Evolutionary conservation across 1,140 invertebrate species (phyloP).

Genomic region (Penaeus indicus): DNA sequence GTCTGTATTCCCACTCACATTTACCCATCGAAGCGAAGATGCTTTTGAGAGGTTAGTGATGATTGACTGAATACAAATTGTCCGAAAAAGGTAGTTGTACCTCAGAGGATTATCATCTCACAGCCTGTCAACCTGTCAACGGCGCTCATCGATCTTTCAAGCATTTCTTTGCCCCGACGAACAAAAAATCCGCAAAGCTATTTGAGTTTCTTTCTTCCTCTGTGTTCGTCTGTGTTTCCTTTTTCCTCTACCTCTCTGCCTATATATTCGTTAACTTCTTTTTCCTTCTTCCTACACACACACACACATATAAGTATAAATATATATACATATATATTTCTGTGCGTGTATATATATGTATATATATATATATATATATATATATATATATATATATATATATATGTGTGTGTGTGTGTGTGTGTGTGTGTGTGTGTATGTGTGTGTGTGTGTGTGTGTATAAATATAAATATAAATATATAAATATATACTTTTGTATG

Average conservation of each 20-base stretch:
- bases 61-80: too few species aligned
- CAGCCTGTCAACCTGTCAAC: too few species aligned
- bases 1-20: neutral
- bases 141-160: too few species aligned
- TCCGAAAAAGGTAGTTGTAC: too few species aligned
- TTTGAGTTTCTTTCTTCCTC: neutral
- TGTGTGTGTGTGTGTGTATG: neutral
- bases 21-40: too few species aligned
- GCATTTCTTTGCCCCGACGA: neutral
- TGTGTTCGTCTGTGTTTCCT: neutral
- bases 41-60: too few species aligned
- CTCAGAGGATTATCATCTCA: too few species aligned
- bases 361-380: neutral
- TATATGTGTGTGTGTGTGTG: too few species aligned
- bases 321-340: neutral
- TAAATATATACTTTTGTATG: neutral
- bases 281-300: neutral
- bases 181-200: neutral
- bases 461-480: neutral
- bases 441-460: neutral
- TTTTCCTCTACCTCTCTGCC: neutral
- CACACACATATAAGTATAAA: neutral
- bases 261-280: neutral
- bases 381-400: neutral
- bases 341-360: neutral